These are phyloP conservation scores for Dendroctonus ponderosae DNA, from an alignment of 1,140 invertebrate species.

Conservation along the genomic window DNA sequence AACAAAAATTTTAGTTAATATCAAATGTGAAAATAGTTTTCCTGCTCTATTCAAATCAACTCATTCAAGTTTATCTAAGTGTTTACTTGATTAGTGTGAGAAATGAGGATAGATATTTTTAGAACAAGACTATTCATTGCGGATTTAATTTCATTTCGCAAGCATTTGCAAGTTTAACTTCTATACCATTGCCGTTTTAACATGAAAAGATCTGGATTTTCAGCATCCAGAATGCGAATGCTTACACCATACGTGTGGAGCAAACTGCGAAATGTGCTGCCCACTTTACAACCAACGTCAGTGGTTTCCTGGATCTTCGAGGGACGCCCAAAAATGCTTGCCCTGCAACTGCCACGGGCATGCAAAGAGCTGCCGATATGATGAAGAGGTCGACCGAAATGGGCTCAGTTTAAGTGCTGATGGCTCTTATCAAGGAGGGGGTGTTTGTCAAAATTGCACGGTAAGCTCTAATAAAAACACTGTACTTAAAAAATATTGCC, in stretches of 20 bases:
- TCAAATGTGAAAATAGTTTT: no score
- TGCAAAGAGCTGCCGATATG: slow-evolving; percentile 78
- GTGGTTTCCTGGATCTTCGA: slow-evolving; percentile 64
- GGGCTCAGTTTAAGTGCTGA: slow-evolving; percentile 65
- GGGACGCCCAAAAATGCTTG: slow-evolving; percentile 69
- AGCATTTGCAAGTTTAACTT: no score
- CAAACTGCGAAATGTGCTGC: slow-evolving; percentile 83
- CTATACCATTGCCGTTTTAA: neutral
- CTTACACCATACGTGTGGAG: slow-evolving; percentile 85
- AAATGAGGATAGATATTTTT: no score
- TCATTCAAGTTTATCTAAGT: no score
- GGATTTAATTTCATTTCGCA: no score
- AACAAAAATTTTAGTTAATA: no score
- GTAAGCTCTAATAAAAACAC: slow-evolving; percentile 53
- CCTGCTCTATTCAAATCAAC: no score
- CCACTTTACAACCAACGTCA: slow-evolving; percentile 79
- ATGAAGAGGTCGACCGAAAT: slow-evolving; percentile 64
- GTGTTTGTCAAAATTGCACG: slow-evolving; percentile 89
- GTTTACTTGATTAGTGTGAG: no score
- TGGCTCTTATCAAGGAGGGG: slow-evolving; percentile 79
- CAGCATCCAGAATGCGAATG: slow-evolving; percentile 82
- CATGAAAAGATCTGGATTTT: slow-evolving; percentile 17
- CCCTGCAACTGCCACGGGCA: slow-evolving; percentile 87
- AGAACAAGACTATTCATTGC: no score
- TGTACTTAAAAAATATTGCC: no score